Evolutionary conservation across 2,888 invertebrate species (phyloP), one percentile per base, ranked within the genome.

Genomic region (Eugnorisma glareosa): DNA sequence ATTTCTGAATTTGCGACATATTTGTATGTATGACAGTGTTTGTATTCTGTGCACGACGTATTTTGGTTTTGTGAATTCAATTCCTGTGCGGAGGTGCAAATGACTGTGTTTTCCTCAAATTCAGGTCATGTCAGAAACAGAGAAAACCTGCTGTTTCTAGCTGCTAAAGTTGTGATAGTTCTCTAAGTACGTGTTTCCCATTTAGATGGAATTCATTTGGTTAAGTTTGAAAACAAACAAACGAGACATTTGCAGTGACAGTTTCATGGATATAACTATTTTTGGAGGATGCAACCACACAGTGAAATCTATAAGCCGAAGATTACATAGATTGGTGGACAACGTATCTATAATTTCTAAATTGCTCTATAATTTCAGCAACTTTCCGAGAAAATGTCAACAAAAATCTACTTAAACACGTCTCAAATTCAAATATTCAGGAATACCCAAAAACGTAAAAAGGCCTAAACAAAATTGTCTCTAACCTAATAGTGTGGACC

Each of bases 1-100:
- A 89, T 89, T 88, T 84, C 79, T 81, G 77, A 84, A 89, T 89
- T 82, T 79, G 72, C 81, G 67, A 86, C 87, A 89, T 86, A 87
- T 87, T 83, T 86, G 83, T 80, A 79, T 79, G 84, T 84, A 88
- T 83, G 87, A 79, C 75, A 68, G 77, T 68, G 77, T 86, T 86
- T 75, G 75, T 83, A 87, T 86, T 84, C 83, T 75, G 73, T 71
- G 45, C 64, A 45, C 72, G 71, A 80, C 75, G 79, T 79, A 80
- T 86, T 88, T 82, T 69, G 75, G 81, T 79, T 88, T 86, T 79
- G 79, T 78, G 81, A 85, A 85, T 86, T 86, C 82, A 86, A 86
- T 82, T 79, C 77, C 74, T 84, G 83, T 77, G 63, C 66, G 57
- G 63, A 84, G 79, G 82, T 88, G 82, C 79, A 84, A 78, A 86